These are phyloP conservation scores for Antechinus stuartii DNA, from an alignment of 2,113 vertebrate genomes.

Conservation along the genomic window DNA sequence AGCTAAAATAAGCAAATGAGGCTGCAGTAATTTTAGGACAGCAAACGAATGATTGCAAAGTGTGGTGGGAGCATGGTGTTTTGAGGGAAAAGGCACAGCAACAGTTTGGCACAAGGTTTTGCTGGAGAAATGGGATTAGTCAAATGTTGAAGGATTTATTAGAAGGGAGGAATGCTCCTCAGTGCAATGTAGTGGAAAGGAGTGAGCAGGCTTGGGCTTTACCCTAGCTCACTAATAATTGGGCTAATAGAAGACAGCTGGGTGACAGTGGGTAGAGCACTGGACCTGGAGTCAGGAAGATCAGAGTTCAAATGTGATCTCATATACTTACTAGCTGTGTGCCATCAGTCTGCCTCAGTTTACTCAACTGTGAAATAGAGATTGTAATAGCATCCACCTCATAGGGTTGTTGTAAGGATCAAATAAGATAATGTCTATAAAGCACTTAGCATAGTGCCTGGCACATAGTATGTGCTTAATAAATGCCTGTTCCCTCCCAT, in stretches of 20 bases:
- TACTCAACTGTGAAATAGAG: not conserved
- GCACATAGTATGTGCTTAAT: not conserved
- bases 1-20: conserved; percentile 67
- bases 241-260: not conserved
- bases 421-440: not conserved
- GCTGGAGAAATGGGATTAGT: conserved; percentile 31
- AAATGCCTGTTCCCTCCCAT: not conserved
- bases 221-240: not conserved
- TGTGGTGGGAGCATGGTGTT: conserved; percentile 35
- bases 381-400: not conserved
- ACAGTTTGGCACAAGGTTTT: conserved; percentile 48
- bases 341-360: not conserved
- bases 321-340: not conserved
- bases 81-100: conserved; percentile 57
- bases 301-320: not conserved
- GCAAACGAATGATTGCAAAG: conserved; percentile 49
- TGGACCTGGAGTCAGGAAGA: not conserved
- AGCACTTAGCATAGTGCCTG: not conserved
- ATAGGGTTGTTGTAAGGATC: not conserved
- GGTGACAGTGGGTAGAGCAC: not conserved
- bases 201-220: not conserved
- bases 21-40: conserved; percentile 56
- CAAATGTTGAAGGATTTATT: conserved; percentile 6
- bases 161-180: not conserved
- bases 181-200: not conserved